Base-by-base conservation (phyloP, 2,113 vertebrate species). In the Pantherophis guttatus region DNA sequence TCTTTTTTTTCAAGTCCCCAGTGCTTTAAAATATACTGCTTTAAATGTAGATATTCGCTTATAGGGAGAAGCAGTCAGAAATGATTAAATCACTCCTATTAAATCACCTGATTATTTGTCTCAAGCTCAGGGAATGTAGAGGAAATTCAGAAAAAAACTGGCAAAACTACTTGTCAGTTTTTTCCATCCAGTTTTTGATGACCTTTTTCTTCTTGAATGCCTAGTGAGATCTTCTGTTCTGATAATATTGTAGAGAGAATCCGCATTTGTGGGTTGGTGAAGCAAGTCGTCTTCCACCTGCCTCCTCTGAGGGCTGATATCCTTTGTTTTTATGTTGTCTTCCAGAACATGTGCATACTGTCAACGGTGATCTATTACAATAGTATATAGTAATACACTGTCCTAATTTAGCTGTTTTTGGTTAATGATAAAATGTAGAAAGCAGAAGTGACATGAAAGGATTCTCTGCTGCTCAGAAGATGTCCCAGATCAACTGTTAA, bases 401-500 rank as follows among this genome's bases (percentile, higher is more conserved):
- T 3, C 8, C 52, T 85, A 33, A n/a, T 29, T 70, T 92, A 29
- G 39, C 23, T 54, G 33, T 70, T n/a, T 87, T 52, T 29, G 58
- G 44, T 62, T 50, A 55, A 89, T 62, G 59, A 50, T 29, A 50
- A 59, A 23, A 59, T 52, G 52, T 12, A 33, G 70, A 90, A 93
- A 33, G 2, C 52, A 89, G 88, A n/a, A 86, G 21, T n/a, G 70
- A 91, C 8, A 50, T 89, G 53, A 92, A 87, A 91, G 19, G 57
- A 13, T 59, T 95, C 91, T 5, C 39, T 23, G 29, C 3, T 2
- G 0, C 24, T 10, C 50, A n/a, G 23, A 55, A 48, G 24, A 88
- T 5, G 15, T 29, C 2, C n/a, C 44, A 39, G 23, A 62, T 94
- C 94, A 90, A 93, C 81, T n/a, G 19, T 89, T 57, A 91, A 87